Evolutionary conservation across 2,797 vertebrate species (phyloP).

Genomic region (Molossus molossus): DNA sequence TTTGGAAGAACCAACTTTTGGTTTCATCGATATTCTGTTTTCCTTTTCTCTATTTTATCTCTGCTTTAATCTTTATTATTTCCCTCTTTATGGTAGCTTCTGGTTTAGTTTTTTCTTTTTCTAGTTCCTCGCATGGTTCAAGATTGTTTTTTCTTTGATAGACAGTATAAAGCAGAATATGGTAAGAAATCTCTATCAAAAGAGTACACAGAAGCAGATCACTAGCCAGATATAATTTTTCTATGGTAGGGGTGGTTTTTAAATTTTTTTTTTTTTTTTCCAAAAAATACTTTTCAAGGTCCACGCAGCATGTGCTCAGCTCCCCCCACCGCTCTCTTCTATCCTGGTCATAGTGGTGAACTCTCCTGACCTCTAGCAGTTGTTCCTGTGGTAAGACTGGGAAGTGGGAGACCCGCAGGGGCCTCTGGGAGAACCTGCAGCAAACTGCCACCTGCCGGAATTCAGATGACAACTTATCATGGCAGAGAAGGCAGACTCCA

Average conservation of each 20-base stretch:
- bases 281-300: constrained; percentile 6
- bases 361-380: not conserved
- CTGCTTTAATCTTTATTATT: not conserved
- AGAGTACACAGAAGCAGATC: not conserved
- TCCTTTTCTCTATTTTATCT: not conserved
- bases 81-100: not conserved
- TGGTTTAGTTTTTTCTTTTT: constrained; percentile 4
- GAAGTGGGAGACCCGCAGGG: not conserved
- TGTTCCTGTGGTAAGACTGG: not conserved
- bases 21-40: not conserved
- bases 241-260: not conserved
- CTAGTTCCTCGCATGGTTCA: not conserved
- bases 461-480: not conserved
- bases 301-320: not conserved
- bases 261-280: constrained; percentile 7
- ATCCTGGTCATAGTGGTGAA: not conserved
- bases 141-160: constrained; percentile 6
- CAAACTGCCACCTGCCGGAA: not conserved
- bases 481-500: not conserved
- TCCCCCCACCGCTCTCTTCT: not conserved
- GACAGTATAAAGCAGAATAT: not conserved
- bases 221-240: not conserved
- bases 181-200: constrained; percentile 10
- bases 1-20: not conserved
- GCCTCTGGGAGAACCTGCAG: not conserved